Conservation (phyloP, 2,113 vertebrate genomes). For the Chionodraco myersi region DNA sequence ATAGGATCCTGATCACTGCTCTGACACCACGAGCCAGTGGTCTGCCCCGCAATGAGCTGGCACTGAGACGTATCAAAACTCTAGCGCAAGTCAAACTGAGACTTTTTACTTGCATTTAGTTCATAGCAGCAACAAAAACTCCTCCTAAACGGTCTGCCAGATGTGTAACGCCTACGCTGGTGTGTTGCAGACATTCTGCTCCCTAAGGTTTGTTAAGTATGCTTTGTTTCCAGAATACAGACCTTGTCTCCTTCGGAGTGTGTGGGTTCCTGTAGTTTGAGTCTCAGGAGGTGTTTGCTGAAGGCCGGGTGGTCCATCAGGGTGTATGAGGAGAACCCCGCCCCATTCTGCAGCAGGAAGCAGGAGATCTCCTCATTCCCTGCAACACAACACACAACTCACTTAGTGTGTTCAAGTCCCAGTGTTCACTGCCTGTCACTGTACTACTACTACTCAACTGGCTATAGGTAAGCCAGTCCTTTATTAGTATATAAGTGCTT, state of each 20-base stretch:
- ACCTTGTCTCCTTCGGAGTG: constrained; percentile 52
- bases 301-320: constrained; percentile 91
- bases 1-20: too few relatives aligned
- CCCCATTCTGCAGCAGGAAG: constrained; percentile 93
- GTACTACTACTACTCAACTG: too few relatives aligned
- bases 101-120: too few relatives aligned
- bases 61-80: too few relatives aligned
- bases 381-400: constrained; percentile 56
- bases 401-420: neutral
- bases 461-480: too few relatives aligned
- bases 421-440: neutral
- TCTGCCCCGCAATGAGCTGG: too few relatives aligned
- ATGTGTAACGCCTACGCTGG: neutral
- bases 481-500: too few relatives aligned
- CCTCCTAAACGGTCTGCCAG: too few relatives aligned
- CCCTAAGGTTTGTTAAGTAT: neutral
- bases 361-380: constrained; percentile 90
- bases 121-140: too few relatives aligned
- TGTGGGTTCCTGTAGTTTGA: constrained; percentile 81
- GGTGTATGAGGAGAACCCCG: constrained; percentile 93
- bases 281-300: constrained; percentile 88
- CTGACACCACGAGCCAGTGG: too few relatives aligned
- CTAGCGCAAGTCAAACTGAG: too few relatives aligned
- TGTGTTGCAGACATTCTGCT: neutral
- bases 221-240: neutral